phyloP scores from a whole-genome alignment of 1,140 invertebrate genomes.

The Drepana arcuata region DNA sequence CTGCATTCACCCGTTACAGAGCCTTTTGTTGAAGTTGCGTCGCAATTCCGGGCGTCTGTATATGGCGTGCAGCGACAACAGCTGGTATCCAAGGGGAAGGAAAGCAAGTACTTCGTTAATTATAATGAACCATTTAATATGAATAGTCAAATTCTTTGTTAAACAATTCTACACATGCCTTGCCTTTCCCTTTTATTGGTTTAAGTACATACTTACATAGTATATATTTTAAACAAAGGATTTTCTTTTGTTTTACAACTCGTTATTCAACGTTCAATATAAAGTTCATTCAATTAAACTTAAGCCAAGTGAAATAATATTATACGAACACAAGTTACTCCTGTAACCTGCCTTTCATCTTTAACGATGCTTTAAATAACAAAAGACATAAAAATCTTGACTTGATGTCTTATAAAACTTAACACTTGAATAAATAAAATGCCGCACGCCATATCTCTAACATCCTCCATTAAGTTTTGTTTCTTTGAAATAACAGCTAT shows the following conservation, averaged over 20 bases:
- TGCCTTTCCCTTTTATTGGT: neutral
- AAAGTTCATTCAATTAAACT: too few species aligned
- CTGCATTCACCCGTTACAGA: neutral
- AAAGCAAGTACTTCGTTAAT: too few species aligned
- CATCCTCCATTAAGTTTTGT: constrained; percentile 6
- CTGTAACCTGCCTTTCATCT: constrained; percentile 21
- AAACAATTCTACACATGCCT: neutral
- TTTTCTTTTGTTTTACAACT: neutral
- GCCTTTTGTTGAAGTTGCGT: neutral
- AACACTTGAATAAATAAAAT: constrained; percentile 33
- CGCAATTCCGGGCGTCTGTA: neutral
- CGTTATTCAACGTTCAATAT: constrained; percentile 3
- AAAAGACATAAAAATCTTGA: constrained; percentile 25
- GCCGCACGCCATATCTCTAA: constrained; percentile 7
- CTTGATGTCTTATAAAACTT: constrained; percentile 28
- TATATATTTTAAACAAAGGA: too few species aligned
- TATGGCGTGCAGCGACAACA: constrained; percentile 7
- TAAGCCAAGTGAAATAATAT: too few species aligned
- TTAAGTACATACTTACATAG: neutral
- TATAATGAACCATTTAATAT: too few species aligned
- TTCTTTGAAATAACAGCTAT: constrained; percentile 14
- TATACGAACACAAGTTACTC: constrained; percentile 17
- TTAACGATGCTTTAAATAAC: constrained; percentile 32
- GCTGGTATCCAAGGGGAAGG: too few species aligned
- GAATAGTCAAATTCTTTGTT: too few species aligned